phyloP scores from a whole-genome alignment of 2,797 vertebrate genomes.

The Sciaenops ocellatus region DNA sequence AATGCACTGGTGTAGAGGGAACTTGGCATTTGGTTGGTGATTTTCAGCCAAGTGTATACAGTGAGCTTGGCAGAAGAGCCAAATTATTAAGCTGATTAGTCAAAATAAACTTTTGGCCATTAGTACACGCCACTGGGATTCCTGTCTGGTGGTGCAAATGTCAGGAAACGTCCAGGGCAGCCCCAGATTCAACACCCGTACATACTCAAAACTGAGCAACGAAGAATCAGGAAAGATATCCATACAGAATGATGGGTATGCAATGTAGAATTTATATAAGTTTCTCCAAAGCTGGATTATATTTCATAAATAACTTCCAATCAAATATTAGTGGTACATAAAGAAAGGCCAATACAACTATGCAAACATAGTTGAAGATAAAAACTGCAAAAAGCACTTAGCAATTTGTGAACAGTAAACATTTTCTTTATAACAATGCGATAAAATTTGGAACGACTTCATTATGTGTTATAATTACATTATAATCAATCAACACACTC shows the following conservation, averaged over 20 bases:
- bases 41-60: background rate
- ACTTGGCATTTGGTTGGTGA: background rate
- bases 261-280: background rate
- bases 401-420: background rate
- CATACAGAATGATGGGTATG: background rate
- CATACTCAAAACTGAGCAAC: too few relatives aligned
- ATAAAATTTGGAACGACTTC: background rate
- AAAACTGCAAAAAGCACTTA: background rate
- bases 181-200: slow-evolving; percentile 1
- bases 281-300: slow-evolving; percentile 2
- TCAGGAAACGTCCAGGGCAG: background rate
- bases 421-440: background rate
- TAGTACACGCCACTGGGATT: background rate
- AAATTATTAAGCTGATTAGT: background rate
- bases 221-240: too few relatives aligned
- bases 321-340: too few relatives aligned
- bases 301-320: background rate
- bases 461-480: background rate
- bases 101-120: background rate
- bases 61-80: background rate
- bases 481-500: background rate
- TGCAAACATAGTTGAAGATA: background rate
- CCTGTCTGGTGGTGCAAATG: background rate
- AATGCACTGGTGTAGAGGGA: background rate
- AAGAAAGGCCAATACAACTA: too few relatives aligned